Base-by-base conservation (phyloP, 2,888 invertebrate genomes). In the Apocheima hispidaria region DNA sequence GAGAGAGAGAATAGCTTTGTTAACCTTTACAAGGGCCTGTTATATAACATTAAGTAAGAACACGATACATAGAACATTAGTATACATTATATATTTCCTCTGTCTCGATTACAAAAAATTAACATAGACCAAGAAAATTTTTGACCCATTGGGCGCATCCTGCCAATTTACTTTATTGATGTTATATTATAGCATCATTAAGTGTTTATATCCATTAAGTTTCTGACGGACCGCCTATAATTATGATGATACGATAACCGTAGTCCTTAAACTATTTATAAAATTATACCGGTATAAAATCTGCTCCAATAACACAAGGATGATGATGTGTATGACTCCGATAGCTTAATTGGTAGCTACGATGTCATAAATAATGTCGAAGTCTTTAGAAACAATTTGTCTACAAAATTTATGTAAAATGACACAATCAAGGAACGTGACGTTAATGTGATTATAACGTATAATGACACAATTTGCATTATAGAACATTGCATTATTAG, bases 161-260 rank as follows among this genome's bases (percentile, higher is more conserved):
- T 88, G 90, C 84, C 90, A 90, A 90, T 92, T 90, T 88, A 86
- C 83, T 88, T 86, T 90, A 90, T 91, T 86, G 88, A 87, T 83
- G 86, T 87, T 84, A 82, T 83, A 90, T 90, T 88, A 90, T 84
- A 82, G 82, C 72, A 78, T 84, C 87, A 90, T 91, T 91, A 87
- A 83, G 74, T 90, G 91, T 91, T 92, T 90, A 87, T 88, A 82
- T 69, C 78, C 79, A 76, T 75, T 82, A 79, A 84, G 78, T 86
- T 82, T 85, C 80, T 79, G 80, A 79, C 72, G 78, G 73, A 74
- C 86, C 87, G 86, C 80, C 86, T 87, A 81, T 91, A 87, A 91
- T 92, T 90, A 90, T 82, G 80, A 83, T 82, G 80, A 84, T 87
- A 82, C 78, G 79, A 83, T 75, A 71, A 65, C 79, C 75, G 81